Conservation (phyloP, 2,113 vertebrate species). For the Pogonocichla stellata region DNA sequence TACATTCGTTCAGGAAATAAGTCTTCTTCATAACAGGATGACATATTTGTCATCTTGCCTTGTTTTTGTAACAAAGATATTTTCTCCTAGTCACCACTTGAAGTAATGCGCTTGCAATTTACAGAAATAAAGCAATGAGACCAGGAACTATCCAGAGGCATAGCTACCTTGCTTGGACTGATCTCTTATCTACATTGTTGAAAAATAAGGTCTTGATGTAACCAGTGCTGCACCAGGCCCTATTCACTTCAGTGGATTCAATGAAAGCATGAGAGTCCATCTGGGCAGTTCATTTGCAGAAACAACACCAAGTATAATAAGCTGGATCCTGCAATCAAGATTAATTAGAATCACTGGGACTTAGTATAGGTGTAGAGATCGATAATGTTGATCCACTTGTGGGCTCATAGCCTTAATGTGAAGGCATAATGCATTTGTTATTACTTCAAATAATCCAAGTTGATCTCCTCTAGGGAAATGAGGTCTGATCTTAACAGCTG, state of each 20-base stretch:
- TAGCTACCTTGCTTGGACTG: background rate
- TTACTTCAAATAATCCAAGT: slow-evolving; percentile 33
- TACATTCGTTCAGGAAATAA: slow-evolving; percentile 50
- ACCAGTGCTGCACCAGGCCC: background rate
- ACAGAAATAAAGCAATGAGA: slow-evolving; percentile 35
- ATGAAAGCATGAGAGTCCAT: background rate
- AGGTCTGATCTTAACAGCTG: background rate
- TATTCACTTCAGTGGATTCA: background rate
- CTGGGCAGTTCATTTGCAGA: background rate
- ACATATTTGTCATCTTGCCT: slow-evolving; percentile 35
- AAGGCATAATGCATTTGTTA: slow-evolving; percentile 25
- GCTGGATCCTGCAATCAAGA: slow-evolving; percentile 22
- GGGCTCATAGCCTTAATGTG: slow-evolving; percentile 34
- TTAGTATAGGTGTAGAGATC: slow-evolving; percentile 22
- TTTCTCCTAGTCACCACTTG: slow-evolving; percentile 1
- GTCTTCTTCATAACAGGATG: slow-evolving; percentile 30
- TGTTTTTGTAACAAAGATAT: slow-evolving; percentile 33
- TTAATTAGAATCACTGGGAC: slow-evolving; percentile 32
- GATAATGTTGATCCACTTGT: slow-evolving; percentile 9
- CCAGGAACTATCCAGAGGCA: background rate
- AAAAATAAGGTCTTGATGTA: background rate
- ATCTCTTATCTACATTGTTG: background rate
- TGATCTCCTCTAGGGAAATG: slow-evolving; percentile 17
- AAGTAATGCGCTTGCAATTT: background rate
- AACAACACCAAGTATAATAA: background rate